Base-by-base conservation (phyloP, 2,797 vertebrate species). In the Enteromius afrohamiltoni region DNA sequence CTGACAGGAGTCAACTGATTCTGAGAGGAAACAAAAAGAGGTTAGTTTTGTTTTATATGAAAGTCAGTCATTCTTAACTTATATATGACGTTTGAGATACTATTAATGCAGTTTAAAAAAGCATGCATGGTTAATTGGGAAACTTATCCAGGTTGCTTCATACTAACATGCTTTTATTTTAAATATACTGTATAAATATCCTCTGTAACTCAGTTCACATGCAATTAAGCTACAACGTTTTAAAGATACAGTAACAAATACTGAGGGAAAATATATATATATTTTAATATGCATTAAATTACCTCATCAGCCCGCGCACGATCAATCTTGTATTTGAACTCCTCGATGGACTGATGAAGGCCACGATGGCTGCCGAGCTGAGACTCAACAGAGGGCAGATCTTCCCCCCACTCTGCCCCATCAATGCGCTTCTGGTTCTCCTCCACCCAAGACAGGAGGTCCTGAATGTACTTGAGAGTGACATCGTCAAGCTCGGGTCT, bases 391-490 rank as follows among this genome's bases (percentile, higher is more conserved):
- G 94, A 94, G 86, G 97, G 96, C 80, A 98, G 93, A 93, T 99
- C 97, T 0, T 93, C 91, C 0, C 97, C 97, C 97, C 97, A 98
- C 88, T 97, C 95, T 0, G 95, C 95, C 0, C 86, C 49, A 0
- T 93, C 94, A 84, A 98, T 88, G 0, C 96, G 94, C 4, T 91
- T 93, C 93, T 98, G 97, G 94, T 98, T 98, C 91, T 98, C 97
- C 87, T 98, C 96, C 88, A 98, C 96, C 97, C 97, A 98, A 83
- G 92, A 94, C 90, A 98, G 93, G 79, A 98, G 94, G 49, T 98
- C 97, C 77, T 95, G 96, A 87, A 96, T 93, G 92, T 98, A 98
- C 16, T 96, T 94, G 84, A 97, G 92, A 0, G 97, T 95, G 2
- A 95, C 96, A 31, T 97, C 96, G 0, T 97, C 97, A 9, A 95